Evolutionary conservation across 2,888 invertebrate species (phyloP), one percentile per base, ranked within the genome.

Genomic region (Cordilura impudica): DNA sequence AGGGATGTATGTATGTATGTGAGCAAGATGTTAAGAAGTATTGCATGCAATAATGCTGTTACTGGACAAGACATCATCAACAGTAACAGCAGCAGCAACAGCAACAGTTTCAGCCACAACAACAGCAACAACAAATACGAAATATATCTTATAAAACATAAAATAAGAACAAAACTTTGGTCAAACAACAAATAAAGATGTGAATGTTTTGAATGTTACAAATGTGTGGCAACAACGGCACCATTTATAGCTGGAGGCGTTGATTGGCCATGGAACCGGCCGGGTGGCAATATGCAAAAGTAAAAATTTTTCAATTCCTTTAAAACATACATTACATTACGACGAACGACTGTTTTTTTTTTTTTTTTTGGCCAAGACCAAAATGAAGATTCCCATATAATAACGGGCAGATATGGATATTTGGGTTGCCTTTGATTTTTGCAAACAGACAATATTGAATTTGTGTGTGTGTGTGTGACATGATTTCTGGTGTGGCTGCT

Each of bases 191-290:
- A 78, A 78, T 81, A 63, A 78, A 79, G 79, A 79, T 79, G 79
- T 79, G 79, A 79, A 75, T 78, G 78, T 73, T 78, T 75, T 73
- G 63, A 77, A 71, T 80, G 77, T 63, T 74, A 81, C 73, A 71
- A 58, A 70, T 79, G 75, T 79, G 79, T 79, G 79, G 75, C 79
- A 75, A 72, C 75, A 79, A 75, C 71, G 80, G 82, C 76, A 78
- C 77, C 76, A 76, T 61, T 76, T 70, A 73, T 69, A 70, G 77
- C 85, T 80, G 83, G 72, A 81, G 87, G 86, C 87, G 85, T 85
- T 85, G 85, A 85, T 85, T 86, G 86, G 85, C 84, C 85, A 84
- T 85, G 84, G 84, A 84, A 81, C 70, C 72, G 71, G 61, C 81
- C 76, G 83, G 87, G 87, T 87, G 87, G 84, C 85, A 85, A 67